A percentile compares a stretch with the other conserved stretches of the same genome.
Conservation (phyloP, 1,140 invertebrate species). For the Temnothorax nylanderi region DNA sequence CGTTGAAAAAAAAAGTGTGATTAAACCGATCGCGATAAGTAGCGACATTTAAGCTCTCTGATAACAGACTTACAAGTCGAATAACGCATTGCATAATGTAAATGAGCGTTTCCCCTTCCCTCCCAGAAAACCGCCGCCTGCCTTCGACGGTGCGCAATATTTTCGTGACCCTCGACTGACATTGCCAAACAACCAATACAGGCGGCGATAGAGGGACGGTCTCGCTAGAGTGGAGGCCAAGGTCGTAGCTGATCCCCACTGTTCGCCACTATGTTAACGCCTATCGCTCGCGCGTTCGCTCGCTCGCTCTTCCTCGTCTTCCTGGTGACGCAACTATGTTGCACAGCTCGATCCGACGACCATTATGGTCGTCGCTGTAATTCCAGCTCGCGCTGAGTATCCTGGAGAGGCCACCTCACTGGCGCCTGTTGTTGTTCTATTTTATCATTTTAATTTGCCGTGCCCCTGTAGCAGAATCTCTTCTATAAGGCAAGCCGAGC, state of each 20-base stretch:
- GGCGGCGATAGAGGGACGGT: constrained; percentile 62
- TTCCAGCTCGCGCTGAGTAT: constrained; percentile 13
- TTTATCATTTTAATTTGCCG: constrained; percentile 61
- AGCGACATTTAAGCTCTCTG: neutral
- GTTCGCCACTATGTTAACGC: constrained; percentile 22
- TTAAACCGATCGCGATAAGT: neutral
- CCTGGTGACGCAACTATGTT: constrained; percentile 60
- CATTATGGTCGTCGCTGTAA: constrained; percentile 29
- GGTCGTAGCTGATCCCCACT: constrained; percentile 73
- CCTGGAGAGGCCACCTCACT: constrained; percentile 28
- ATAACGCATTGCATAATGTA: constrained; percentile 57
- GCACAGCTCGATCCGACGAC: constrained; percentile 40
- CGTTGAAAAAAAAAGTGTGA: neutral
- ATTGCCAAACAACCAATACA: constrained; percentile 80
- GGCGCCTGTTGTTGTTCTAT: constrained; percentile 47
- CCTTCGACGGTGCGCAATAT: constrained; percentile 67
- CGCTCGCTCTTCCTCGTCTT: constrained; percentile 43
- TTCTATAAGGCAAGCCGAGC: neutral
- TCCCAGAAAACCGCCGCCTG: neutral
- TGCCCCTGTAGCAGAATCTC: constrained; percentile 33
- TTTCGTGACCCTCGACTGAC: constrained; percentile 77
- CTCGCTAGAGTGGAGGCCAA: constrained; percentile 73
- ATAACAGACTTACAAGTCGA: neutral
- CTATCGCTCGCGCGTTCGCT: constrained; percentile 29
- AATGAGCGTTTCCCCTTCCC: neutral